Evolutionary conservation across 2,888 invertebrate genomes (phyloP), one percentile per base, ranked within the genome.

Genomic region (Brachyptera putata): DNA sequence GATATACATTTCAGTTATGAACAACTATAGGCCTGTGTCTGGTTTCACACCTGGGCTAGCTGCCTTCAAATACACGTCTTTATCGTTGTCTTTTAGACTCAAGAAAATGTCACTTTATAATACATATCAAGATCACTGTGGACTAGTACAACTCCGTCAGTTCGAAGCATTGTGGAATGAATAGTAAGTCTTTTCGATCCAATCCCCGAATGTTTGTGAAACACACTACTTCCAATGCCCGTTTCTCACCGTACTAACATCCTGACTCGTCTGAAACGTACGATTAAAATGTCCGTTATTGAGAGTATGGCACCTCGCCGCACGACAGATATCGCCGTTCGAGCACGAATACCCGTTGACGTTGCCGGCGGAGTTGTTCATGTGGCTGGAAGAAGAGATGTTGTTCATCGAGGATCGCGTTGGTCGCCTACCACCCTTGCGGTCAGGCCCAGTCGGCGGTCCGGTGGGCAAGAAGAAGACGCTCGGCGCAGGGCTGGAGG

Each of bases 401-500:
- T 58, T 21, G 46, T 48, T 30, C 11, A 11, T 36, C 14, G 53
- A 36, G 53, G 53, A 53, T 16, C 53, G 34, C 36, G 39, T 24
- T 36, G 59, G 50, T 18, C 61, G 61, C 61, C 62, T 49, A 46
- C 60, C 56, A 22, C 36, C 56, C 49, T 56, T 68, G 77, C 73
- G 72, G 76, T 76, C 70, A 67, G 65, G 78, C 75, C 60, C 73
- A 79, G 34, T 34, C 18, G 16, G 21, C 16, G 53, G 34, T 70
- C 79, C 80, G 72, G 81, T 82, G 69, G 85, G 84, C 80, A 87
- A 80, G 68, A 75, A 83, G 85, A 87, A 80, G 80, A 87, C 77
- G 82, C 87, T 84, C 80, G 85, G 80, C 83, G 86, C 72, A 67
- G 76, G 76, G 73, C 76, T 74, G 84, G 91, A 90, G 89, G 91